Conservation (phyloP, 2,797 vertebrate species). For the Bovichtus diacanthus region DNA sequence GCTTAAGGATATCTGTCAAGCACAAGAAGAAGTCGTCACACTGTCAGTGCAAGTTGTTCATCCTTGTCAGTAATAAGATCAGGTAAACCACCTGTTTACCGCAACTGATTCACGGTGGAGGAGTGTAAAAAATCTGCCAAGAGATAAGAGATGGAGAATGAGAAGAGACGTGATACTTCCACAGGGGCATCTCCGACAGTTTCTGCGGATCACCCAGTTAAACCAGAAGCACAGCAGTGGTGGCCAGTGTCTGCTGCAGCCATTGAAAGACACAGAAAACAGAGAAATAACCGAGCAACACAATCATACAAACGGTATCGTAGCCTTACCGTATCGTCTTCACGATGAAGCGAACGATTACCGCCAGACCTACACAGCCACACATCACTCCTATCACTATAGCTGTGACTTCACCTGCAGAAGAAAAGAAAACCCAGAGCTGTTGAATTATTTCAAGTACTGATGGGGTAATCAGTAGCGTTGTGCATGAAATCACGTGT, state of each 20-base stretch:
- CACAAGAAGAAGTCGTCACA: conserved; percentile 14
- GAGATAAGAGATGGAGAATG: conserved; percentile 63
- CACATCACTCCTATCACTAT: conserved; percentile 85
- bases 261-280: neutral
- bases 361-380: conserved; percentile 84
- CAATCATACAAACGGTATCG: no score
- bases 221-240: conserved; percentile 15
- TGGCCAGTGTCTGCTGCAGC: neutral
- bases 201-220: neutral
- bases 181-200: neutral
- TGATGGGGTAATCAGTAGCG: neutral
- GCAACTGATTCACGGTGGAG: conserved; percentile 75
- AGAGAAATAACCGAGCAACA: neutral
- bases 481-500: neutral
- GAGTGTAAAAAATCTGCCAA: conserved; percentile 82
- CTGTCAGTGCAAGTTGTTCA: conserved; percentile 32
- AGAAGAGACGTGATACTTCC: conserved; percentile 18
- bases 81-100: conserved; percentile 82
- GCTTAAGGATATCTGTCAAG: conserved; percentile 29
- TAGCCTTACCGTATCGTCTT: conserved; percentile 84
- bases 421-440: neutral
- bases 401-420: conserved; percentile 84
- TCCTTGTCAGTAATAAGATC: conserved; percentile 63
- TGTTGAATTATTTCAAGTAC: neutral
- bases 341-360: conserved; percentile 82